Evolutionary conservation across 30 jellyfish, hydroid and myxozoan species (phyloP), one percentile per base, ranked within the genome.

Genomic region (Pseudorhiza aurosa): DNA sequence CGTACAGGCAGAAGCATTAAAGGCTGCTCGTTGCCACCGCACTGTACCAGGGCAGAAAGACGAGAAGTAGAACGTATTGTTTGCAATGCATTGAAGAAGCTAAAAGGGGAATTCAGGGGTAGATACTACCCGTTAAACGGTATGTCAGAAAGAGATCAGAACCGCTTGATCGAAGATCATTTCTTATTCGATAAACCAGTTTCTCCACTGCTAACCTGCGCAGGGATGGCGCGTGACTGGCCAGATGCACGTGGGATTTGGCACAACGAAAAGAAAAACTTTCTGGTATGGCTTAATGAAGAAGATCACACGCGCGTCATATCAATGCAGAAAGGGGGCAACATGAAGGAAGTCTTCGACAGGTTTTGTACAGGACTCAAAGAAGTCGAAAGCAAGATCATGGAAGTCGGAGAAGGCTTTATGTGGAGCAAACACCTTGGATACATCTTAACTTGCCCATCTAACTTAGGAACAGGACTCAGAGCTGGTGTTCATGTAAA

Each of bases 161-260:
- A 88, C 31, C 82, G 78, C 21, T 64, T 88, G 18, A 81, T 81
- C 24, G 74, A 72, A 5, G 97, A 88, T 53, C 94, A 88, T 44
- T 49, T 81, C 79, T 46, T 88, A 58, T 82, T 81, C 64, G 95
- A 88, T 46, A 88, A 88, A 55, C 95, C 97, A 22, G 94, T 82
- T 28, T 88, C 97, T 1, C 97, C 97, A 3, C 43, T 88, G 83
- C 92, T 81, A 4, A 88, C 92, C 0, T 81, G 90, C 7, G 92
- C 97, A 0, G 97, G 97, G 0, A 88, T 88, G 95, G 95, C 97
- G 26, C 85, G 97, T 28, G 97, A 88, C 65, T 88, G 97, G 97
- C 95, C 97, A 35, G 97, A 88, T 62, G 95, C 97, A 46, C 56
- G 97, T 5, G 97, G 97, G n/a, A 82, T 88, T 70, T 88, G 75